Evolutionary conservation across 2,113 vertebrate species (phyloP), one percentile per base, ranked within the genome.

Genomic region (Connochaetes taurinus): DNA sequence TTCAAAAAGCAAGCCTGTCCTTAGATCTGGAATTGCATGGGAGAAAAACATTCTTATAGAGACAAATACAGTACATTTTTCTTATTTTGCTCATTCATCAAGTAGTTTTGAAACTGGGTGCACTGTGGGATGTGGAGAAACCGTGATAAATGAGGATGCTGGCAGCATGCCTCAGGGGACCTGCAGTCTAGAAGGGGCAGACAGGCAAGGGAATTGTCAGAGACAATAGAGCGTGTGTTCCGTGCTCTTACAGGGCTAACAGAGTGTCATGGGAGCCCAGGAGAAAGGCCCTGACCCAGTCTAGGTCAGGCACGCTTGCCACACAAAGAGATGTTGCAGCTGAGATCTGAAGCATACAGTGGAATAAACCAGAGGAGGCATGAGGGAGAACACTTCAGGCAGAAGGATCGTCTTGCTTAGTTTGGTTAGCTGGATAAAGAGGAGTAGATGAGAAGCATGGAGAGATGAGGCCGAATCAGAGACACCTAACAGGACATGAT

Each of bases 11-110:
- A 97, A 67, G 29, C 58, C 36, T 91, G 45, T 23, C 74, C 96
- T 94, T 71, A 87, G 57, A 93, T 67, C 62, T 90, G 81, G 76
- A 58, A 93, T 82, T 91, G 8, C n/a, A 21, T 50, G 53, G 33
- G 64, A 94, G 92, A 60, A 87, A 95, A 94, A 40, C 47, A 87
- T 93, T 84, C 78, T 95, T 87, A 87, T 6, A 45, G 87, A 90
- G 64, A 50, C 25, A 90, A 82, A 47, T 55, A 52, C 2, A 87
- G 58, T 64, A 12, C 43, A 74, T 67, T 80, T 78, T 85, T 82
- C 57, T 88, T 71, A 64, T 88, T 91, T 58, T 27, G 52, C 17
- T 92, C 88, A 91, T 91, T 91, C 58, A 64, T 96, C 87, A 93
- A 43, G 3, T 58, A 10, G 25, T 94, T 94, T 91, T 92, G 12